phyloP scores from a whole-genome alignment of 2,113 vertebrate genomes.

The Spea bombifrons region DNA sequence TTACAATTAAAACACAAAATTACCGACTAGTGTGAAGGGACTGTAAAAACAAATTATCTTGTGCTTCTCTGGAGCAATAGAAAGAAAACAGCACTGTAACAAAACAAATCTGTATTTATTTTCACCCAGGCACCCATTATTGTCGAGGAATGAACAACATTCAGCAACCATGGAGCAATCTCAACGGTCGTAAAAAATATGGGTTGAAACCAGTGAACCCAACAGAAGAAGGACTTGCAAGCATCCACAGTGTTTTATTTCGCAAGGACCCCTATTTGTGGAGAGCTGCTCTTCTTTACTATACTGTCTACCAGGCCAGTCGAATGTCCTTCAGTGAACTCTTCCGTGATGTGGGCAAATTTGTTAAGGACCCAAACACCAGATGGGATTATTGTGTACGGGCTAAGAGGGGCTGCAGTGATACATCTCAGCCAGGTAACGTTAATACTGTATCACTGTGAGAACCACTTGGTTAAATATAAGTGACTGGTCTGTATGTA shows the following conservation, averaged over 20 bases:
- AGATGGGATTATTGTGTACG: constrained; percentile 94
- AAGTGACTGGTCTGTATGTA: too few species aligned
- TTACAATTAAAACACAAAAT: too few species aligned
- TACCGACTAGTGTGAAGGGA: too few species aligned
- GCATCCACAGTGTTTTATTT: constrained; percentile 89
- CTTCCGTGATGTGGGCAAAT: constrained; percentile 78
- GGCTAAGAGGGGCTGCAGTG: constrained; percentile 88
- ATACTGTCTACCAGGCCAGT: constrained; percentile 85
- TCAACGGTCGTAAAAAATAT: constrained; percentile 70
- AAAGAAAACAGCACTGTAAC: too few species aligned
- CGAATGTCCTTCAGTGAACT: constrained; percentile 84
- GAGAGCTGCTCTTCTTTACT: constrained; percentile 91
- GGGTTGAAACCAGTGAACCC: constrained; percentile 85
- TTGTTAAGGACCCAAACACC: constrained; percentile 84
- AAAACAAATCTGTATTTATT: neutral
- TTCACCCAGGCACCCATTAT: constrained; percentile 83
- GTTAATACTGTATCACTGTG: neutral
- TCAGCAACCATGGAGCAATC: constrained; percentile 84
- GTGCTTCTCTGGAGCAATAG: too few species aligned
- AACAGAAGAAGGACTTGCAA: constrained; percentile 91
- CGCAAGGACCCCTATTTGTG: constrained; percentile 89
- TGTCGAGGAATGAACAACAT: constrained; percentile 88
- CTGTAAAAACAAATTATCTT: too few species aligned
- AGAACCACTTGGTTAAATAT: too few species aligned
- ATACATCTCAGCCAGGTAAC: constrained; percentile 83